Conservation (phyloP, 2,113 vertebrate species). For the Archocentrus centrarchus region DNA sequence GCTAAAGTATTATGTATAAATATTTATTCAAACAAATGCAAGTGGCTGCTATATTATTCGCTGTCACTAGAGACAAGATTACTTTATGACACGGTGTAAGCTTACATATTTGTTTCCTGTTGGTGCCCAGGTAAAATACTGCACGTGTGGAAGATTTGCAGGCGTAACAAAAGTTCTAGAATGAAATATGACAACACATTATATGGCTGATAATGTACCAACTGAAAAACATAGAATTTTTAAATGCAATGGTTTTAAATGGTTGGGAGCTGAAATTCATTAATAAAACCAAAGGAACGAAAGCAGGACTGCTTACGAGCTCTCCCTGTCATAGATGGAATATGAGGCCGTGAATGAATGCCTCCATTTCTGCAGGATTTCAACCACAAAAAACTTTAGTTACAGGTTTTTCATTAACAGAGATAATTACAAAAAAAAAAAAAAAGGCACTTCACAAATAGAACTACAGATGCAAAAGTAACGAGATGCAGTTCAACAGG, state of each 20-base stretch:
- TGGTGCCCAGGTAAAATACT: slow-evolving; percentile 90
- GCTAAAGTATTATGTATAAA: not conserved
- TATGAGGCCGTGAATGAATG: slow-evolving; percentile 94
- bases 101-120: slow-evolving; percentile 91
- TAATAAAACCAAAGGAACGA: not conserved
- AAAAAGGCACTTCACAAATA: not conserved
- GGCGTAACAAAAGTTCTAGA: slow-evolving; percentile 86
- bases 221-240: not conserved
- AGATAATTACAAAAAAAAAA: not conserved
- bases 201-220: not conserved
- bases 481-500: not conserved
- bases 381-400: slow-evolving; percentile 19
- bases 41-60: not conserved
- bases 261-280: not conserved
- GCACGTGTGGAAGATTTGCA: slow-evolving; percentile 86
- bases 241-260: not conserved
- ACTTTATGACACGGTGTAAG: not conserved
- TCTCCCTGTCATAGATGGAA: slow-evolving; percentile 86
- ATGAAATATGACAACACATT: slow-evolving; percentile 30
- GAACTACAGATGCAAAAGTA: not conserved
- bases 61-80: not conserved
- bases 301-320: slow-evolving; percentile 81
- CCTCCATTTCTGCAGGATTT: slow-evolving; percentile 89
- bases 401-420: not conserved
- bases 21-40: not conserved